These are phyloP conservation scores for Machaerirhynchus nigripectus DNA, from an alignment of 2,113 vertebrate genomes.

Conservation along the genomic window DNA sequence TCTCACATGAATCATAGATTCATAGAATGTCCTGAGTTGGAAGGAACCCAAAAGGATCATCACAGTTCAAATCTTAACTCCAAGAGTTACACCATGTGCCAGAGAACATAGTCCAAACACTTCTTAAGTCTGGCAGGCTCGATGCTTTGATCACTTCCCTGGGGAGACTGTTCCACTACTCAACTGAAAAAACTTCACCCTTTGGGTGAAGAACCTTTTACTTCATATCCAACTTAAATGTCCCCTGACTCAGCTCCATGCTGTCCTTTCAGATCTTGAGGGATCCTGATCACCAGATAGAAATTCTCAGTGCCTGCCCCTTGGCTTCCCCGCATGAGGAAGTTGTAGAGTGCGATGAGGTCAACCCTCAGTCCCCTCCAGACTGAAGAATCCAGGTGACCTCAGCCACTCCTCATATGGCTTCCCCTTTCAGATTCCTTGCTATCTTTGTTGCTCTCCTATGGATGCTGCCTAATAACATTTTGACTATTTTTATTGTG, in stretches of 20 bases:
- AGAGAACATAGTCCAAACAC: neutral
- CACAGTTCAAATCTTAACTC: neutral
- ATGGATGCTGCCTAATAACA: neutral
- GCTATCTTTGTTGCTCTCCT: neutral
- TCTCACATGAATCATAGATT: neutral
- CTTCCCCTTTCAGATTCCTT: neutral
- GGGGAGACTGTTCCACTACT: neutral
- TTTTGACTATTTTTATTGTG: neutral
- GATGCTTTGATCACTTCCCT: too few relatives aligned
- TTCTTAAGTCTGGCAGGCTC: neutral
- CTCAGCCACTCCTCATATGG: accelerated
- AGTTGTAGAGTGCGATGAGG: neutral
- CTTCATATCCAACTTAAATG: neutral
- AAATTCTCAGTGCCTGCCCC: neutral
- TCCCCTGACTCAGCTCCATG: neutral
- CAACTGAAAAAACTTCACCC: neutral
- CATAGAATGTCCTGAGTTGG: neutral
- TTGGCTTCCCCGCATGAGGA: accelerated
- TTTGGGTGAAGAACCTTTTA: neutral
- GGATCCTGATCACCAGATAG: neutral
- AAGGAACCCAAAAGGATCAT: neutral
- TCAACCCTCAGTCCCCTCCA: neutral
- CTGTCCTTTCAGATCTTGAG: neutral
- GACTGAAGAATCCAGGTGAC: neutral
- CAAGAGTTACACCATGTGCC: neutral